Evolutionary conservation across 2,113 vertebrate genomes (phyloP).

Genomic region (Halichoerus grypus): DNA sequence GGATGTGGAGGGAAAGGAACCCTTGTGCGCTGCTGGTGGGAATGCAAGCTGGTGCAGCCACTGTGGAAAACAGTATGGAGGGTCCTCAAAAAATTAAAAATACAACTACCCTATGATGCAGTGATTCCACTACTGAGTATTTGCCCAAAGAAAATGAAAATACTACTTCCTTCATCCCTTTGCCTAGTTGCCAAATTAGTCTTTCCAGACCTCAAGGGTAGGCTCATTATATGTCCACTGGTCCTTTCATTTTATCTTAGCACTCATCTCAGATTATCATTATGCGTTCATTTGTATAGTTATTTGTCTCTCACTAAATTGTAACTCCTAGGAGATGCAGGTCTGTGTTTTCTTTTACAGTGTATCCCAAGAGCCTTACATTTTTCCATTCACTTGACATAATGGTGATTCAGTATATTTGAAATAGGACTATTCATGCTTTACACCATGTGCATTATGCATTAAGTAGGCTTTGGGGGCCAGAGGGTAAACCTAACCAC

Average conservation of each 20-base stretch:
- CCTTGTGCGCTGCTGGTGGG: neutral
- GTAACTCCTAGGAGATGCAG: neutral
- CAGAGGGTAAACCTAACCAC: neutral
- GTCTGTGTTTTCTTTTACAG: neutral
- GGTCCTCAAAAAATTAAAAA: neutral
- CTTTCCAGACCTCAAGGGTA: neutral
- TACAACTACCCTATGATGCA: neutral
- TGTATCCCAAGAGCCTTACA: neutral
- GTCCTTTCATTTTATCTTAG: neutral
- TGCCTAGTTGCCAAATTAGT: neutral
- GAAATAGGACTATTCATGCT: neutral
- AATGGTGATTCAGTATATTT: neutral
- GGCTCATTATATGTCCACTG: neutral
- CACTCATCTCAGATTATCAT: neutral
- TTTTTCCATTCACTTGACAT: neutral
- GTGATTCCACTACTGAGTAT: neutral
- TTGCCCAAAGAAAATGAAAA: neutral
- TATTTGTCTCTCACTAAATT: neutral
- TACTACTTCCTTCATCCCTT: neutral
- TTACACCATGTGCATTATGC: neutral
- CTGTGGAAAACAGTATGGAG: neutral
- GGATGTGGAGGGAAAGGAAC: neutral
- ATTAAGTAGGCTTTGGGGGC: neutral
- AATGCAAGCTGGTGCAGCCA: neutral
- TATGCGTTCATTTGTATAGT: neutral